Conservation (phyloP, 2,888 invertebrate genomes). For the Stenoptilia bipunctidactyla region DNA sequence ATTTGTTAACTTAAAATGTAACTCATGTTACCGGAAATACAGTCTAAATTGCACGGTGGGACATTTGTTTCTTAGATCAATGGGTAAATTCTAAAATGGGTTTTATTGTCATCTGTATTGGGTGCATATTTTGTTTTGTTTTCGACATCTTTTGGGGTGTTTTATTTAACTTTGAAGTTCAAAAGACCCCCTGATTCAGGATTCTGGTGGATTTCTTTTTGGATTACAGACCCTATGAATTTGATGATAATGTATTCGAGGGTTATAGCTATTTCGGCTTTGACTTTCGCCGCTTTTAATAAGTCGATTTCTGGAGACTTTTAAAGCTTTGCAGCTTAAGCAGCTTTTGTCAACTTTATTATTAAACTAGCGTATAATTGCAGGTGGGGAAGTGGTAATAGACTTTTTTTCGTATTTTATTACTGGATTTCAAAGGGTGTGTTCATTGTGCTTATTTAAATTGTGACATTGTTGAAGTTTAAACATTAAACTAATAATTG, state of each 20-base stretch:
- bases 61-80: constrained; percentile 56
- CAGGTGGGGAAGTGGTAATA: too few species aligned
- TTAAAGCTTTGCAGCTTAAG: too few species aligned
- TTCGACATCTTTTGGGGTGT: constrained; percentile 28
- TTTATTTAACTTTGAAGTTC: constrained; percentile 70
- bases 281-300: background rate
- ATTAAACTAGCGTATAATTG: too few species aligned
- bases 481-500: too few species aligned
- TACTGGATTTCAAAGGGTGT: too few species aligned
- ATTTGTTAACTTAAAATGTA: constrained; percentile 71
- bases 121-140: constrained; percentile 24
- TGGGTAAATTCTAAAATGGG: constrained; percentile 22
- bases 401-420: too few species aligned
- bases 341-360: too few species aligned
- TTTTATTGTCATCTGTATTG: constrained; percentile 26
- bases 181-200: constrained; percentile 65
- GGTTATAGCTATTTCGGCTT: constrained; percentile 29
- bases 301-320: too few species aligned
- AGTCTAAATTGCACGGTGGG: constrained; percentile 65
- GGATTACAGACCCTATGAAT: constrained; percentile 68
- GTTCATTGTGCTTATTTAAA: too few species aligned
- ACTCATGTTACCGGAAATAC: constrained; percentile 69
- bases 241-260: constrained; percentile 62
- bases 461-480: too few species aligned
- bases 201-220: constrained; percentile 66